Conservation (phyloP, 2,113 vertebrate genomes). For the Rhea americana region DNA sequence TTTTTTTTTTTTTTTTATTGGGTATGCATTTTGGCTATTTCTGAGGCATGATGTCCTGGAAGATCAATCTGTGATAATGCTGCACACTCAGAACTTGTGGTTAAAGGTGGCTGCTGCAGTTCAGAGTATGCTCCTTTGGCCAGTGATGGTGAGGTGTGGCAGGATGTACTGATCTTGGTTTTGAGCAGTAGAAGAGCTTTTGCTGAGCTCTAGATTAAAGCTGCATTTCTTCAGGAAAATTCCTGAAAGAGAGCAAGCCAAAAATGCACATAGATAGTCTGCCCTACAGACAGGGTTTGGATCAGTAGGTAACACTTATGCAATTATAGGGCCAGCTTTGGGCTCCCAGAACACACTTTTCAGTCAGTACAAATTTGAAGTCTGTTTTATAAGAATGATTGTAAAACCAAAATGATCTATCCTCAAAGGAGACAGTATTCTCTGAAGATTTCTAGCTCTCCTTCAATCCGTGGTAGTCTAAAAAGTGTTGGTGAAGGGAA, state of each 20-base stretch:
- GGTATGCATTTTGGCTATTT: not conserved
- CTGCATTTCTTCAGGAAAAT: not conserved
- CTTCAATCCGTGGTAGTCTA: not conserved
- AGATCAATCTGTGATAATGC: not conserved
- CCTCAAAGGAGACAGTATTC: not conserved
- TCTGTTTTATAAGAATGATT: not conserved
- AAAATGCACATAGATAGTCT: not conserved
- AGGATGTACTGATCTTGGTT: not conserved
- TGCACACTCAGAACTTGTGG: not conserved
- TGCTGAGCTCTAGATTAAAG: not conserved
- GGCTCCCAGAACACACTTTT: not conserved
- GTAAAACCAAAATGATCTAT: not conserved
- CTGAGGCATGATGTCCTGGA: not conserved
- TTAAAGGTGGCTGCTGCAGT: not conserved
- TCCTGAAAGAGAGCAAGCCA: not conserved
- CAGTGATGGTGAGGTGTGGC: not conserved
- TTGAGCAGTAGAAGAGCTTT: not conserved
- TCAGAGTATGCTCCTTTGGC: not conserved
- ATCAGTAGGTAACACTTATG: not conserved
- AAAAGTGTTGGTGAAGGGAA: not conserved
- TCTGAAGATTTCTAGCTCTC: not conserved
- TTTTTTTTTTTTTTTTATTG: slow-evolving; percentile 28
- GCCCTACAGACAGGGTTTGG: not conserved
- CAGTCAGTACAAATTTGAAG: not conserved
- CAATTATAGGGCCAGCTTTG: not conserved